These are phyloP conservation scores for Ahaetulla prasina DNA, from an alignment of 2,113 vertebrate genomes.

Conservation along the genomic window DNA sequence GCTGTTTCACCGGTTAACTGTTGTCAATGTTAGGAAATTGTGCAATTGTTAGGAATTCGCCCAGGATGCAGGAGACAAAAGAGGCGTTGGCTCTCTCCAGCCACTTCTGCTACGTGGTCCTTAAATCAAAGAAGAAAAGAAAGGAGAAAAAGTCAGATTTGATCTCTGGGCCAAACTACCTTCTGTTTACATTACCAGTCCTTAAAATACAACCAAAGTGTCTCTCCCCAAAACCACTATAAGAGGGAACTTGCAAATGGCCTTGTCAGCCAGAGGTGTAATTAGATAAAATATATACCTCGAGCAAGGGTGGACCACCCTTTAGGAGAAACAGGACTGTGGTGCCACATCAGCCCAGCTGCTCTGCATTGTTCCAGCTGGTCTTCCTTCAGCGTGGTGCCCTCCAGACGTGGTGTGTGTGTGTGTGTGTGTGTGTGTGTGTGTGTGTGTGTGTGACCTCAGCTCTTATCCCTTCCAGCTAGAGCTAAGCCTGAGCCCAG, in stretches of 20 bases:
- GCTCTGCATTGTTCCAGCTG: background rate
- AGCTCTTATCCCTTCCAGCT: background rate
- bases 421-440: too few relatives aligned
- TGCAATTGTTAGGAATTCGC: background rate
- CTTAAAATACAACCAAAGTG: background rate
- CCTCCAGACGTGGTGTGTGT: background rate
- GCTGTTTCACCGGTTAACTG: too few relatives aligned
- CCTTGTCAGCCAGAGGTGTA: background rate
- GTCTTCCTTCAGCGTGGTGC: background rate
- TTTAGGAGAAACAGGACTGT: background rate
- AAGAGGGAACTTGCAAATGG: background rate
- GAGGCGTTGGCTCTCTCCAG: background rate
- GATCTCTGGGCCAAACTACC: background rate
- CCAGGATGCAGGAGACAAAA: background rate
- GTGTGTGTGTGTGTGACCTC: background rate
- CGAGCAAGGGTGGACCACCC: background rate
- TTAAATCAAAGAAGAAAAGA: background rate
- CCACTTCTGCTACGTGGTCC: background rate
- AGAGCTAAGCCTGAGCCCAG: background rate
- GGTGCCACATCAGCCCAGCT: background rate
- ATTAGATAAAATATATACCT: slow-evolving; percentile 1
- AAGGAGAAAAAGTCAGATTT: background rate
- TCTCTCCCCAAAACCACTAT: background rate
- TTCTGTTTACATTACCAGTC: background rate
- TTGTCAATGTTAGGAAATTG: background rate